Percentiles rank a stretch among this genome's conserved stretches.
These are phyloP conservation scores for Heliangelus exortis DNA, from an alignment of 2,797 vertebrate genomes.

Conservation along the genomic window DNA sequence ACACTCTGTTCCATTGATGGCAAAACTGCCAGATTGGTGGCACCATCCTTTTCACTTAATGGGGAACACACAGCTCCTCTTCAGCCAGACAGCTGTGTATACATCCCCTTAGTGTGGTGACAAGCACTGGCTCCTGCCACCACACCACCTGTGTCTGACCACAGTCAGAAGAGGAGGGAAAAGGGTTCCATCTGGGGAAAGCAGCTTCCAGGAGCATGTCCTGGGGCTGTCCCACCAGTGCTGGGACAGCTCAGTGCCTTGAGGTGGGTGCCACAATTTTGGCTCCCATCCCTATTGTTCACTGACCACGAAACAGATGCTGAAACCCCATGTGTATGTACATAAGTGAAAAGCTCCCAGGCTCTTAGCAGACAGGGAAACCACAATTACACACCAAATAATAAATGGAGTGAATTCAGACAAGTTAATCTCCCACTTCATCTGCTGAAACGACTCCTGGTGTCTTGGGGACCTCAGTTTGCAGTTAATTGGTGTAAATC, in stretches of 20 bases:
- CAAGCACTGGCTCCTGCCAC: not conserved
- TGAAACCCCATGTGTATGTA: fast-evolving
- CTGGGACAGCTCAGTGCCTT: not conserved
- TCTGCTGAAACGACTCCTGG: constrained; percentile 34
- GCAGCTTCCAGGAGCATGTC: not conserved
- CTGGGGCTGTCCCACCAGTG: fast-evolving
- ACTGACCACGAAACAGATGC: not conserved
- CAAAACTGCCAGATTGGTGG: not conserved
- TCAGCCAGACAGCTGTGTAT: not conserved
- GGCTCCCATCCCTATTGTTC: not conserved
- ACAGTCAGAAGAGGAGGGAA: not conserved
- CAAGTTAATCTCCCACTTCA: constrained; percentile 60
- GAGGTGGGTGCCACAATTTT: not conserved
- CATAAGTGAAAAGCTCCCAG: not conserved
- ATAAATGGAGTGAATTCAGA: constrained; percentile 51
- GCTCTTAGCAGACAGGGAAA: constrained; percentile 21
- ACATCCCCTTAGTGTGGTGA: not conserved
- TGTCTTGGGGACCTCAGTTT: constrained; percentile 37
- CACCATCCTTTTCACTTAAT: not conserved
- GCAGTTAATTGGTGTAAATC: constrained; percentile 46
- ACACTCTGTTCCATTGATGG: not conserved
- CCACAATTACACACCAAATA: constrained; percentile 36
- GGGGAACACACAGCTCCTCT: not conserved
- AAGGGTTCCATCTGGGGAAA: not conserved
- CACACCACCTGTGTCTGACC: fast-evolving